A percentile compares a stretch with the other conserved stretches of the same genome.
These are phyloP conservation scores for Eurosta solidaginis DNA, from an alignment of 1,140 invertebrate species.

Conservation along the genomic window DNA sequence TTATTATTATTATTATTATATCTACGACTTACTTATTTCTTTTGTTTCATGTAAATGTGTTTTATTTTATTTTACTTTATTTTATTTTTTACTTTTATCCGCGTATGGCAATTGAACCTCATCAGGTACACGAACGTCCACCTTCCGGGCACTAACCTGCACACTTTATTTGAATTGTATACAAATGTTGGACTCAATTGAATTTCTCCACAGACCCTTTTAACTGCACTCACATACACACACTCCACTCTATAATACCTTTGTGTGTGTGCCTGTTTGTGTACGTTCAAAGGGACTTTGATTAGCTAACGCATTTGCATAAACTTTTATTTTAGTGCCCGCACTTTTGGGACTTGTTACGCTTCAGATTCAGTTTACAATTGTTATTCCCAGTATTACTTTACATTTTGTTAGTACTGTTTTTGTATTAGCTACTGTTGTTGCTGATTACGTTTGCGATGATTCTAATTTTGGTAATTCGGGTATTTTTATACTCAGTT, in stretches of 20 bases:
- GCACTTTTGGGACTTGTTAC: slow-evolving; percentile 37
- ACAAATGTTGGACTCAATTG: slow-evolving; percentile 19
- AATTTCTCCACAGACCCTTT: slow-evolving; percentile 29
- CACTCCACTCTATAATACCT: neutral
- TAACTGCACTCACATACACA: neutral
- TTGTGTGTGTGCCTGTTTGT: no score
- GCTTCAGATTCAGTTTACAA: slow-evolving; percentile 30
- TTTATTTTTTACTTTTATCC: neutral
- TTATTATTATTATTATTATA: slow-evolving; percentile 21
- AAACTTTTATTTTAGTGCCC: slow-evolving; percentile 36
- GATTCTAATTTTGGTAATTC: slow-evolving; percentile 11
- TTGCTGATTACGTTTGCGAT: slow-evolving; percentile 21
- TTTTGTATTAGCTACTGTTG: neutral
- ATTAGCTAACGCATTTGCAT: slow-evolving; percentile 34
- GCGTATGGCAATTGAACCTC: slow-evolving; percentile 17
- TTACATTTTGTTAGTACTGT: neutral
- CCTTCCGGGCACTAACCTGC: slow-evolving; percentile 7
- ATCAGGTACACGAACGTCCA: slow-evolving; percentile 33
- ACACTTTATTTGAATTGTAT: slow-evolving; percentile 2
- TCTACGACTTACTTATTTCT: neutral
- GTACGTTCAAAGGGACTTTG: slow-evolving; percentile 6
- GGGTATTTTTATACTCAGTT: no score
- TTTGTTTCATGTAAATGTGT: slow-evolving; percentile 6
- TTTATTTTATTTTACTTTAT: no score
- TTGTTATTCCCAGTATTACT: neutral